Base-by-base conservation (phyloP, 2,888 invertebrate species). In the Coleophora flavipennella region DNA sequence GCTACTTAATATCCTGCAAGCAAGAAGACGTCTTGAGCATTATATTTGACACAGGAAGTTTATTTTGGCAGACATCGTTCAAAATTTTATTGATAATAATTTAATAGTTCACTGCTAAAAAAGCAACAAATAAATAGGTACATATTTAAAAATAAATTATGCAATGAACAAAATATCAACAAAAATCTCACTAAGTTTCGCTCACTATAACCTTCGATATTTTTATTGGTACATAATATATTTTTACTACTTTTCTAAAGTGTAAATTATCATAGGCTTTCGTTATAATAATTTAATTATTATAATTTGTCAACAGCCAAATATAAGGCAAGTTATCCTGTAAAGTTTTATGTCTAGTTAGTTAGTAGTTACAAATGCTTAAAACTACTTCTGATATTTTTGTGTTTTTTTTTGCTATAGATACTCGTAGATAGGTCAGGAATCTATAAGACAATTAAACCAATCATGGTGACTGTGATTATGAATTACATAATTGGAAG, bases 241-340 rank as follows among this genome's bases (percentile, higher is more conserved):
- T 44, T 40, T 48, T 44, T 10, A 13, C 13, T 25, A 20, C 31
- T 9, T n/a, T 29, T 7, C 11, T 29, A 29, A 10, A 9, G 53
- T 57, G 55, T 55, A 57, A 53, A 52, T 51, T 57, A 49, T 20
- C 20, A 4, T 20, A 20, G 20, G 6, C 3, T 20, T 20, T 20
- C 3, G 20, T 6, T 20, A 20, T 20, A 20, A 20, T 20, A 49
- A 48, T 50, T 56, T 35, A 36, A 37, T 40, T 44, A 43, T 48
- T 43, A 44, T 58, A 53, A 53, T 54, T 58, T 59, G 50, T 62
- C 29, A 68, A 76, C 73, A 75, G 68, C 71, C 72, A 57, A 61
- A 53, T 55, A 62, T 79, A 83, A 83, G 81, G 81, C 81, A 81
- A 80, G 79, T 73, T 59, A 64, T 71, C 75, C 69, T 75, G 70